Base-by-base conservation (phyloP, 2,888 invertebrate species). In the Phortica okadai region DNA sequence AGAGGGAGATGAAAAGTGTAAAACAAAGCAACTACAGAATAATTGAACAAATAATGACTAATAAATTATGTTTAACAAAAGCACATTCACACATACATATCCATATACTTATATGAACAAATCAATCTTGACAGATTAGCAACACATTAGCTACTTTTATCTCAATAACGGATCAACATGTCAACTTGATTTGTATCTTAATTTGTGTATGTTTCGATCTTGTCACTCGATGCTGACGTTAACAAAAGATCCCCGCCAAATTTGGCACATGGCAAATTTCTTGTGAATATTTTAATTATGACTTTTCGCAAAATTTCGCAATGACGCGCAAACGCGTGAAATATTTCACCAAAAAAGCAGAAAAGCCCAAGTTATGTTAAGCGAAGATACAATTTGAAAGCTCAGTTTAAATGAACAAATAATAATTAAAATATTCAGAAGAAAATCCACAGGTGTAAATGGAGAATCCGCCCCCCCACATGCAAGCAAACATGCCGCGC, bases 401-500 rank as follows among this genome's bases (percentile, higher is more conserved):
- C 33, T 33, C 2, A 33, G 33, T 33, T 33, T 2, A 33, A 14
- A 66, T 42, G 41, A 33, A 66, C 66, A 66, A 66, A n/a, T 11
- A 10, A 14, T 11, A 50, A 8, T 11, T 50, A 2, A 50, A 8
- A 50, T 8, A 50, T 11, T 50, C 10, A 50, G 50, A 11, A 5
- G 50, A 66, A 67, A 67, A 72, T 72, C 33, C 70, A 72, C 56
- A 56, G 33, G 14, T 70, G 69, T 50, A 70, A 70, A 21, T 25
- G 69, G 45, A 72, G 33, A 72, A 72, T 50, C 70, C 70, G 54
- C 14, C 11, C 54, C 25, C 25, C 87, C 88, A 85, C 83, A 84
- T 85, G 21, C 54, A 33, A 16, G 25, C 14, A 54, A 21, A 56
- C 72, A 21, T 45, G 42, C 69, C 21, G 54, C 11, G 14, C 50